A percentile compares a stretch with the other conserved stretches of the same genome.
phyloP scores from a whole-genome alignment of 1,140 invertebrate genomes.

The Hyphantria cunea region DNA sequence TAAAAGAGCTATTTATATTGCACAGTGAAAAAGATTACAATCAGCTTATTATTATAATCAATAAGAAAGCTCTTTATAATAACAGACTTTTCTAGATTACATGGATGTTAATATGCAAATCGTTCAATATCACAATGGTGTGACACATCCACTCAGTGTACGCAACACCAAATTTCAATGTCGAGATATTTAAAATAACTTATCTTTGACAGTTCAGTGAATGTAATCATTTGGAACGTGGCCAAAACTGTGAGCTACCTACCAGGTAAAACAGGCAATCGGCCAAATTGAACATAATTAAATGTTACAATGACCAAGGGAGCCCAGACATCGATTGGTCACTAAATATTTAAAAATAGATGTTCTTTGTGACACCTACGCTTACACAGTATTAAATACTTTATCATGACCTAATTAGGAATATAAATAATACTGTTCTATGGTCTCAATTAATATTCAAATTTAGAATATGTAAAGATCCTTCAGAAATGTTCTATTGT shows the following conservation, averaged over 20 bases:
- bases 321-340: slow-evolving; percentile 65
- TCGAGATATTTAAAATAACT: slow-evolving; percentile 78
- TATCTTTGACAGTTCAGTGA: slow-evolving; percentile 80
- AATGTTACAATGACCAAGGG: slow-evolving; percentile 76
- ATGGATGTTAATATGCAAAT: slow-evolving; percentile 21
- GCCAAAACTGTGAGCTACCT: slow-evolving; percentile 71
- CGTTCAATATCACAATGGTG: slow-evolving; percentile 37
- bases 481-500: no score
- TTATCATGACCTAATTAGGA: neutral
- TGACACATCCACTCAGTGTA: slow-evolving; percentile 51
- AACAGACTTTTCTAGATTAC: neutral
- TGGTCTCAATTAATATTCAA: no score
- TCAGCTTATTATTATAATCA: neutral
- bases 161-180: slow-evolving; percentile 62
- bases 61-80: neutral
- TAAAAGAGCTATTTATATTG: no score
- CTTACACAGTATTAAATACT: slow-evolving; percentile 20
- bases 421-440: no score
- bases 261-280: slow-evolving; percentile 75
- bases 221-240: slow-evolving; percentile 71
- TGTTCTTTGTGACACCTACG: slow-evolving; percentile 35
- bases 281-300: slow-evolving; percentile 78
- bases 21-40: no score
- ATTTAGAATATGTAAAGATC: no score
- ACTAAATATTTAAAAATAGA: slow-evolving; percentile 52